Base-by-base conservation (phyloP, 2,888 invertebrate species). In the Zygaena filipendulae region DNA sequence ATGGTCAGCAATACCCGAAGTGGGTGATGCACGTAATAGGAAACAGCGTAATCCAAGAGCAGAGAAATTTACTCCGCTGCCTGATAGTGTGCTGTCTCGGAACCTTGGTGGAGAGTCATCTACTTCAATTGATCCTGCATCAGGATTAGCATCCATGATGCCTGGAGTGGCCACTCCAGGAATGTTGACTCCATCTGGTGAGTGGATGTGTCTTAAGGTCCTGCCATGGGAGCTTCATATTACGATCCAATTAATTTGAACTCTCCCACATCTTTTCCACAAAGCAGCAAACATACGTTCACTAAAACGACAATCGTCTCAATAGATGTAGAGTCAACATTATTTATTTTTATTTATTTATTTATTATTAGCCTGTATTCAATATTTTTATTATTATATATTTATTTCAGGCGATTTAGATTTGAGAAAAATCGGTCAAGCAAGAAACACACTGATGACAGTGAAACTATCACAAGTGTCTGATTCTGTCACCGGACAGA, bases 401-500 rank as follows among this genome's bases (percentile, higher is more conserved):
- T n/a, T n/a, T n/a, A 31, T 45, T 36, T 5, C 47, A 81, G 81
- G 90, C 27, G 97, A 99, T 63, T 85, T 99, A 61, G 99, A 99
- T 82, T 84, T 99, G 48, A 84, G 97, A 35, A 99, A 98, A 82
- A 99, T 99, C 53, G 99, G 99, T 3, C 97, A 99, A 80, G 99
- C 99, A 1, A 85, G 98, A 59, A 99, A 98, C 64, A 97, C 97
- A 3, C 81, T 99, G 3, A 99, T 99, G 99, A 97, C 97, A 57
- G 98, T 99, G 1, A 97, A 98, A 70, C 71, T 99, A 14, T 97
- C 93, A 1, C 97, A 97, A 82, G 92, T 92, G 2, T 97, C 99
- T 0, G 99, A 99, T 70, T 98, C 98, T 0, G 98, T 99, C 1
- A 92, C 94, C 2, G 99, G 99, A 0, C 99, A 99, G 75, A 99